Evolutionary conservation across 1,140 invertebrate genomes (phyloP), one percentile per base, ranked within the genome.

Genomic region (Drosophila pallidifrons): DNA sequence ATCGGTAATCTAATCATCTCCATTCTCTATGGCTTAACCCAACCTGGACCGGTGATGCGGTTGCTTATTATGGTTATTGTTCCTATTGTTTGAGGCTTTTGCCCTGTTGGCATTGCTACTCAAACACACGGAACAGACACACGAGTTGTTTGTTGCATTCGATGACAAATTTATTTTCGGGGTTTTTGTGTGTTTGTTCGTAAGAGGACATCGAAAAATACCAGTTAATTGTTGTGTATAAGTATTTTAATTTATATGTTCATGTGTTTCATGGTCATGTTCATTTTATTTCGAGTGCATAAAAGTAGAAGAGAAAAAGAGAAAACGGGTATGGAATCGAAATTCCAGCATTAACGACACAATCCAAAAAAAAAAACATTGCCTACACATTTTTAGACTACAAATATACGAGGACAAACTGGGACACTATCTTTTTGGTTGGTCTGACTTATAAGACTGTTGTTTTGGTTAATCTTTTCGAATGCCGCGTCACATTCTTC

Each of bases 301-400:
- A 89, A 74, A 89, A 90, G 82, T 82, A 90, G 77, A 87, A 90
- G 87, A 91, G 77, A 90, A 89, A 71, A 89, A 90, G 78, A 89
- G 75, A 90, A 90, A 89, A 88, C 38, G 83, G 75, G 87, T 73
- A 82, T 81, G 87, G 87, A 90, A 90, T 87, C 77, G 69, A 91
- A 91, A 90, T 90, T 90, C 87, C 87, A 87, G 87, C 80, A 91
- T 90, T 90, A 90, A 90, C 82, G 80, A 76, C 77, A 73, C 79
- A 72, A 63, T 70, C 68, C 35, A 38, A 38, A 79, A 79, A 79
- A 79, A 71, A 77, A 68, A 49, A 43, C 7, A 32, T 32, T 64
- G 63, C 77, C 79, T 77, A 55, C 47, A 47, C 76, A 79, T 69
- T 51, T 70, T 51, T 70, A 58, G 64, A 35, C 43, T 64, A 57